A percentile compares a stretch with the other conserved stretches of the same genome.
phyloP scores from a whole-genome alignment of 2,113 vertebrate genomes.

The Cyphomyrus discorhynchus region DNA sequence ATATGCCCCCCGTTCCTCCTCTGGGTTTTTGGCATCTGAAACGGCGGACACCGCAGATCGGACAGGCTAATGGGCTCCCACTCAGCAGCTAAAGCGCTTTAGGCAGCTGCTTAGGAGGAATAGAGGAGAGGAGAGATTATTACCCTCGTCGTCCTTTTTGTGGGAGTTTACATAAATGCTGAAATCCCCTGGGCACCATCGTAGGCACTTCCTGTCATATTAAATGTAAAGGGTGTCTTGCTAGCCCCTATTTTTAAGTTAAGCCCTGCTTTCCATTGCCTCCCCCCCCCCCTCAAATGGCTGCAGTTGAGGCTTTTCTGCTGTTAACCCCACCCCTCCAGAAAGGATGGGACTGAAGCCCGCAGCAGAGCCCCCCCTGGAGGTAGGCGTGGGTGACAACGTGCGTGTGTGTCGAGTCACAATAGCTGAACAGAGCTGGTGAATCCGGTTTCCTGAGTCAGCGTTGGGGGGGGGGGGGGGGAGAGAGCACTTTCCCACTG shows the following conservation, averaged over 20 bases:
- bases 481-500: neutral
- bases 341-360: neutral
- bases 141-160: neutral
- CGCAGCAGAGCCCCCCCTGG: neutral
- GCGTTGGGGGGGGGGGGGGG: neutral
- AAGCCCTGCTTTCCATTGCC: neutral
- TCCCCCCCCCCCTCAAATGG: neutral
- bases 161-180: neutral
- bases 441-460: neutral
- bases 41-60: neutral
- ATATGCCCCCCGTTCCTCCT: neutral
- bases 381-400: neutral
- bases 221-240: neutral
- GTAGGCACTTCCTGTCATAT: neutral
- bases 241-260: neutral
- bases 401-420: neutral
- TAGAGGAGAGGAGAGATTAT: neutral
- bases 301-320: neutral
- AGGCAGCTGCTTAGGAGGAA: neutral
- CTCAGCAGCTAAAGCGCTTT: neutral
- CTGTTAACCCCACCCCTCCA: neutral
- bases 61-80: neutral
- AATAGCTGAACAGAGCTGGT: neutral
- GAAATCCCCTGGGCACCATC: neutral
- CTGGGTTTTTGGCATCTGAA: neutral